Evolutionary conservation across 2,888 invertebrate genomes (phyloP), one percentile per base, ranked within the genome.

Genomic region (Pteria penguin): DNA sequence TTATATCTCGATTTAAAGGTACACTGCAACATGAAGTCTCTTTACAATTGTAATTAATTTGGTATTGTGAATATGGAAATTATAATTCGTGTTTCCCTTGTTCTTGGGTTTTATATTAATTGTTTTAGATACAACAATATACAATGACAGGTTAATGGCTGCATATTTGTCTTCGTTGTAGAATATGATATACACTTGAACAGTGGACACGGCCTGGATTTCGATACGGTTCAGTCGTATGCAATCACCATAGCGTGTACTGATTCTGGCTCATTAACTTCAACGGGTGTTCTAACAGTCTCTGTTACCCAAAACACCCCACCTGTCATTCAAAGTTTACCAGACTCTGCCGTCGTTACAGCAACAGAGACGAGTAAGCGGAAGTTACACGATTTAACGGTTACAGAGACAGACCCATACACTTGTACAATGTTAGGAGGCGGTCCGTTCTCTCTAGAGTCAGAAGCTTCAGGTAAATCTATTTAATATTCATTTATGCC

Each of bases 321-420:
- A 24, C 76, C 76, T 24, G 60, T 33, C 11, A 72, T 76, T 24
- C 45, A 63, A 26, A 69, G 65, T 54, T 33, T 72, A 11, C 68
- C 76, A 22, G 45, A 36, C 52, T 29, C 72, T 18, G 60, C 31
- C 0, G 45, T 32, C 5, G 58, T 69, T 24, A 29, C 26, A 24
- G n/a, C 68, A 18, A 69, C 72, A 2, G 68, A 62, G 24, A 26
- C 68, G 4, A 33, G 27, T 2, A 29, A 62, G 14, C 57, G 58
- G 8, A 52, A 22, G 14, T 3, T 72, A 22, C 57, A 76, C 31
- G 61, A 29, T 24, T 29, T 76, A n/a, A 33, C 52, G 2, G 72
- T 76, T 3, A 72, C 69, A n/a, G 76, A 76, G 57, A 31, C 52
- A 2, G 72, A 76, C 61, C 26, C 58, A 0, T 54, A 52, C 57